These are phyloP conservation scores for Hirudo medicinalis DNA, from an alignment of 1,140 invertebrate species.

Conservation along the genomic window DNA sequence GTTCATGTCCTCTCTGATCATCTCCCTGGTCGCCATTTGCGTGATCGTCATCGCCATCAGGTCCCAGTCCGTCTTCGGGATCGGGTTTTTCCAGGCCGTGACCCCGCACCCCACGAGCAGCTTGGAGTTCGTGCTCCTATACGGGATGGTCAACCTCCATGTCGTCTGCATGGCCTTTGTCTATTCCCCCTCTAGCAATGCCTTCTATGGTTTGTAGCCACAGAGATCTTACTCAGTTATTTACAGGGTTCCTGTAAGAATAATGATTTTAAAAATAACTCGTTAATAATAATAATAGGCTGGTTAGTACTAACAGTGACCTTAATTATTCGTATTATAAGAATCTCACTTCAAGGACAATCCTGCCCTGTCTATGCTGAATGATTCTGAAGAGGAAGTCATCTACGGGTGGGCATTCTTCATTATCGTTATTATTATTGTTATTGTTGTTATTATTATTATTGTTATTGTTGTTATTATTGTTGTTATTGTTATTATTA, in stretches of 20 bases:
- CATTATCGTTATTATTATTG: background rate
- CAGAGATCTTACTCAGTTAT: too few relatives aligned
- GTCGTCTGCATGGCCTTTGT: slow-evolving; percentile 84
- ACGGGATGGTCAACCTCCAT: slow-evolving; percentile 87
- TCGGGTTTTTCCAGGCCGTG: slow-evolving; percentile 3
- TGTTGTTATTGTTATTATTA: too few relatives aligned
- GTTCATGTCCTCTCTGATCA: slow-evolving; percentile 72
- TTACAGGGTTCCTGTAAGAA: too few relatives aligned
- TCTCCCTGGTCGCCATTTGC: slow-evolving; percentile 65
- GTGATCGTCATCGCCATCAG: slow-evolving; percentile 34
- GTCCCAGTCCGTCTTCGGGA: background rate
- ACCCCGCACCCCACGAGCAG: slow-evolving; percentile 31
- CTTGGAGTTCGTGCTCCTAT: slow-evolving; percentile 84
- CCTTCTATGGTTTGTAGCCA: slow-evolving; percentile 54
- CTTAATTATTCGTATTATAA: slow-evolving; percentile 33
- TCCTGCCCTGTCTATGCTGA: slow-evolving; percentile 92
- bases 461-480: too few relatives aligned
- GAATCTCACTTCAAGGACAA: slow-evolving; percentile 85
- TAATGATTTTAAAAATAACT: too few relatives aligned
- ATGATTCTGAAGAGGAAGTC: slow-evolving; percentile 92
- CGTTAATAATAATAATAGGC: too few relatives aligned
- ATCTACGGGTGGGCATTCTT: slow-evolving; percentile 80
- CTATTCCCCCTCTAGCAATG: slow-evolving; percentile 69
- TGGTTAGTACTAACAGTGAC: too few relatives aligned
- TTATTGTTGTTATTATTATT: slow-evolving; percentile 1